Evolutionary conservation across 2,888 invertebrate genomes (phyloP), one percentile per base, ranked within the genome.

Genomic region (Tetragnatha montana): DNA sequence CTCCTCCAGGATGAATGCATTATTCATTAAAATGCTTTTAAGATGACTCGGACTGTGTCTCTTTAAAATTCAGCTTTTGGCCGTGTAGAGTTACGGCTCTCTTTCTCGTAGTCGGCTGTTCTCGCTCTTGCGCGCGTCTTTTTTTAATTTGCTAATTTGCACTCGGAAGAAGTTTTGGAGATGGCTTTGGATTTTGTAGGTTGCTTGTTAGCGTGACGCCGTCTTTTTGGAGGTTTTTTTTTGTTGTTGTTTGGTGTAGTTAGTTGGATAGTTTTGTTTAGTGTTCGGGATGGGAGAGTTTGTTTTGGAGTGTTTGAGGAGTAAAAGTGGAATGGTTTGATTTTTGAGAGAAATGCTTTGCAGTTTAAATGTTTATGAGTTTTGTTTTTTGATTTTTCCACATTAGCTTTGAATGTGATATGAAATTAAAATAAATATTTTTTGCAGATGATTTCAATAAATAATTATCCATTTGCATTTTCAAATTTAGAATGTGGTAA

Each of bases 11-110:
- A 35, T 76, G 81, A 88, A 88, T 88, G 87, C 81, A 88, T 88
- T 88, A 82, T 88, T 88, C 87, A 88, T 88, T 88, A 88, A 88
- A 88, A 81, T 81, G 81, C 87, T 88, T 75, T 88, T 88, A 86
- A 76, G 70, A 78, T 82, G 81, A 86, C 73, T 85, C 75, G n/a
- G 73, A 86, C 60, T 47, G n/a, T 80, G 86, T 68, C 78, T 79
- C 84, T 79, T 71, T 79, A 82, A 73, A 51, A 73, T 82, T 71
- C 51, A 21, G 49, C n/a, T 81, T 71, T 82, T 74, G 21, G 51
- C 74, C 35, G 78, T 51, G 51, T 51, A 78, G 60, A 78, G 78
- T 78, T 78, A 47, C 49, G 7, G 60, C 47, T 75, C 47, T 75
- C 47, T 47, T n/a, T 47, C 1, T 10, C 49, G 50, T 50, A 50